Evolutionary conservation across 2,113 vertebrate genomes (phyloP), one percentile per base, ranked within the genome.

Genomic region (Dasyornis broadbenti): DNA sequence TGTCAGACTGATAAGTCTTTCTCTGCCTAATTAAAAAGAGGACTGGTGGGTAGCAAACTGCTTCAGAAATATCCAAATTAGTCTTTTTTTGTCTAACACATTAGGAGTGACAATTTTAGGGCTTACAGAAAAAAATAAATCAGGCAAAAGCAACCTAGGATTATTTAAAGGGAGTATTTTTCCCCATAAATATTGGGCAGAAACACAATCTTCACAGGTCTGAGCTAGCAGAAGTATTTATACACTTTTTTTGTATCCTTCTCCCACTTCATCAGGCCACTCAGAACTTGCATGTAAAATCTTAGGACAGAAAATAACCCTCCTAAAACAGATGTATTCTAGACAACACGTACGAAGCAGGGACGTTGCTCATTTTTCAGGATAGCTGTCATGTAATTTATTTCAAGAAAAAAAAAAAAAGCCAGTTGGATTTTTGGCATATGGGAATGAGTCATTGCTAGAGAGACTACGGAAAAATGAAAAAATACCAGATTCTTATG

Each of bases 381-480:
- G 80, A 90, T 80, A 94, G 71, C 84, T 82, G 91, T 91, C 89
- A 80, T 20, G 57, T 94, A 76, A 84, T 76, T 92, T 89, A 82
- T 92, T 89, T 84, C 61, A 94, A 86, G 66, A 53, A 86, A 77
- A 96, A 78, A 77, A 96, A 78, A 86, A 82, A 94, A 94, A 89
- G 20, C 13, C 69, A 84, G 65, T 54, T 85, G 77, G 78, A 77
- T 89, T 95, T 92, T 64, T 92, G 84, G 73, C 87, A 89, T 94
- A 95, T 95, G 84, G 92, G 87, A 94, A 85, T 96, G 96, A 96
- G 82, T 96, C 96, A 95, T 1, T 91, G 66, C 81, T 64, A 68
- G 35, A 91, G 63, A 92, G 73, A 82, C 53, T 77, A 83, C 24
- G 80, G 78, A 35, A 89, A 94, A 96, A 87, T 7, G 18, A 80